Evolutionary conservation across 1,140 invertebrate genomes (phyloP).

Genomic region (Gonatopus flavifemur): DNA sequence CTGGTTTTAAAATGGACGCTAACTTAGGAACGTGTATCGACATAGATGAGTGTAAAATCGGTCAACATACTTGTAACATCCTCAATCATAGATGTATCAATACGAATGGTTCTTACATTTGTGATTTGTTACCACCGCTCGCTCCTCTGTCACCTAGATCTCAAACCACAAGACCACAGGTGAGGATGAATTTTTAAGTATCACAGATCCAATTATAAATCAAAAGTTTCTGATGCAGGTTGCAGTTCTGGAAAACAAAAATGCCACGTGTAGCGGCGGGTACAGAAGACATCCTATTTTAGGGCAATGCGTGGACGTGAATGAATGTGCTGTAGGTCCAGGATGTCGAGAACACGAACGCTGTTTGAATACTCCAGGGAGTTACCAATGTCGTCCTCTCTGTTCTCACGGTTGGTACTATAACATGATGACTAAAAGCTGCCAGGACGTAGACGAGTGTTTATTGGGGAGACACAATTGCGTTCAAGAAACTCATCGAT

Average conservation of each 20-base stretch:
- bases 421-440: slow-evolving; percentile 65
- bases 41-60: slow-evolving; percentile 71
- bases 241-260: too few relatives aligned
- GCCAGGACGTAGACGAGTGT: slow-evolving; percentile 90
- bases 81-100: slow-evolving; percentile 76
- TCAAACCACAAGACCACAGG: too few relatives aligned
- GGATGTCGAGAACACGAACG: slow-evolving; percentile 70
- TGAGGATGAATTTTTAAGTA: too few relatives aligned
- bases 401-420: slow-evolving; percentile 57
- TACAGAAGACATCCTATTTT: neutral
- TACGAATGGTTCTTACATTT: slow-evolving; percentile 73
- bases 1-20: slow-evolving; percentile 62
- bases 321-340: slow-evolving; percentile 69
- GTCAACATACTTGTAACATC: slow-evolving; percentile 62
- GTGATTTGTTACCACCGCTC: slow-evolving; percentile 60
- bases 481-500: slow-evolving; percentile 30
- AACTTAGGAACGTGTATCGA: slow-evolving; percentile 65
- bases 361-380: slow-evolving; percentile 72
- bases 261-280: too few relatives aligned
- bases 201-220: too few relatives aligned
- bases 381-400: slow-evolving; percentile 69
- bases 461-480: slow-evolving; percentile 45
- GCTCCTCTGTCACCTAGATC: too few relatives aligned
- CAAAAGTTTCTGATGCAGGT: too few relatives aligned
- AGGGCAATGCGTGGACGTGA: slow-evolving; percentile 72